A percentile compares a stretch with the other conserved stretches of the same genome.
phyloP scores from a whole-genome alignment of 2,888 invertebrate species.

The Drosophila kuntzei region DNA sequence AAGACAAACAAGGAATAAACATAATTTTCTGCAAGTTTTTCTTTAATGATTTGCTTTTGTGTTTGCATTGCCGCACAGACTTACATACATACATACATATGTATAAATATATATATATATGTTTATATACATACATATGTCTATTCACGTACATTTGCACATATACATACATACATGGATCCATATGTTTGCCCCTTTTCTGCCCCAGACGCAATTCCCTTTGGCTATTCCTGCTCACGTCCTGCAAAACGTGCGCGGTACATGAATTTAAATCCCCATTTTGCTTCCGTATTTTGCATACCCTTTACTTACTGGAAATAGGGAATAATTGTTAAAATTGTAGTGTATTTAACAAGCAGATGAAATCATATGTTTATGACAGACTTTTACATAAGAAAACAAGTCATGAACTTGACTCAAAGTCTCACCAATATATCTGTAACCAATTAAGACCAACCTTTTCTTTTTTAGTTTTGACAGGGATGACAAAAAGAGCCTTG shows the following conservation, averaged over 20 bases:
- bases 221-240: conserved; percentile 41
- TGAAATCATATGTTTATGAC: too few relatives aligned
- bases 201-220: conserved; percentile 8
- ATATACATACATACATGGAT: not conserved
- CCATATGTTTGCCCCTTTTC: conserved; percentile 4
- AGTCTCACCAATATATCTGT: too few relatives aligned
- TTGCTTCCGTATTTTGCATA: conserved; percentile 2
- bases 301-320: not conserved
- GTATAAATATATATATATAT: not conserved
- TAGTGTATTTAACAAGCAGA: too few relatives aligned
- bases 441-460: too few relatives aligned
- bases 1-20: conserved; percentile 61
- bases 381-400: too few relatives aligned
- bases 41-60: conserved; percentile 60
- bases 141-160: not conserved
- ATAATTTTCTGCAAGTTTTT: conserved; percentile 64
- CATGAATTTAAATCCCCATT: conserved; percentile 35
- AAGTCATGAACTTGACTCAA: too few relatives aligned
- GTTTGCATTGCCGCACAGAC: conserved; percentile 45
- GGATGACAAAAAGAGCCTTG: too few relatives aligned
- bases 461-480: too few relatives aligned
- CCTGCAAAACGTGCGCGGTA: conserved; percentile 32
- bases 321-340: not conserved
- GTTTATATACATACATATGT: not conserved
- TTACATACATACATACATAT: conserved; percentile 10